Evolutionary conservation across 2,888 invertebrate species (phyloP).

Genomic region (Caenorhabditis drosophilae): DNA sequence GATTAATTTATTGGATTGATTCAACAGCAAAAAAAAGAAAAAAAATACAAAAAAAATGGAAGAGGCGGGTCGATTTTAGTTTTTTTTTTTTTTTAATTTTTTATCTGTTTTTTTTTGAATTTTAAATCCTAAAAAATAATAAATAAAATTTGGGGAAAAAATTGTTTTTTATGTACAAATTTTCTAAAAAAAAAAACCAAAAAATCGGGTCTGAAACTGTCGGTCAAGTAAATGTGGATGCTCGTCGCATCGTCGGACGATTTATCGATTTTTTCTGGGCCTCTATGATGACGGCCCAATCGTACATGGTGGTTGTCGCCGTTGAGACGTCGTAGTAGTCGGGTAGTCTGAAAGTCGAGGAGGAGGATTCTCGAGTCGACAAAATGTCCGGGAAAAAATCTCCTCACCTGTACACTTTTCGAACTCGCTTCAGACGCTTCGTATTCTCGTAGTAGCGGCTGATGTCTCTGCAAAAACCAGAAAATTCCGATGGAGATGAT

Average conservation of each 20-base stretch:
- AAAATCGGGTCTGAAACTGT: no score
- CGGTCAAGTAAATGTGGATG: conserved; percentile 25
- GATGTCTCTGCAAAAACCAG: conserved; percentile 57
- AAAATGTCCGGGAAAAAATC: not conserved
- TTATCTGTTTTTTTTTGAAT: not conserved
- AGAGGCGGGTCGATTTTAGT: not conserved
- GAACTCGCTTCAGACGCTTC: conserved; percentile 61
- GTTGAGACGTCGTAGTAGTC: conserved; percentile 63
- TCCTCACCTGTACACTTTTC: conserved; percentile 60
- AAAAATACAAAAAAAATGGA: no score
- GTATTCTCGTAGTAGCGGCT: conserved; percentile 58
- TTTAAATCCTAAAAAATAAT: no score
- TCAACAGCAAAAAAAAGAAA: no score
- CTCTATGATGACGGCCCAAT: conserved; percentile 64
- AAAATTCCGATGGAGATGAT: no score
- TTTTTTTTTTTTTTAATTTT: not conserved
- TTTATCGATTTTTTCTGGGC: conserved; percentile 45
- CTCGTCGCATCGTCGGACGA: conserved; percentile 37
- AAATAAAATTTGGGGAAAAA: no score
- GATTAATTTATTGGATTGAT: no score
- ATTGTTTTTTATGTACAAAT: no score
- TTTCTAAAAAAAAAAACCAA: not conserved
- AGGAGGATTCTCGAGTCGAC: no score
- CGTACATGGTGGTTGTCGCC: conserved; percentile 59
- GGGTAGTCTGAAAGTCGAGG: conserved; percentile 57